phyloP scores from a whole-genome alignment of 2,888 invertebrate species.

The Mythimna pallens region DNA sequence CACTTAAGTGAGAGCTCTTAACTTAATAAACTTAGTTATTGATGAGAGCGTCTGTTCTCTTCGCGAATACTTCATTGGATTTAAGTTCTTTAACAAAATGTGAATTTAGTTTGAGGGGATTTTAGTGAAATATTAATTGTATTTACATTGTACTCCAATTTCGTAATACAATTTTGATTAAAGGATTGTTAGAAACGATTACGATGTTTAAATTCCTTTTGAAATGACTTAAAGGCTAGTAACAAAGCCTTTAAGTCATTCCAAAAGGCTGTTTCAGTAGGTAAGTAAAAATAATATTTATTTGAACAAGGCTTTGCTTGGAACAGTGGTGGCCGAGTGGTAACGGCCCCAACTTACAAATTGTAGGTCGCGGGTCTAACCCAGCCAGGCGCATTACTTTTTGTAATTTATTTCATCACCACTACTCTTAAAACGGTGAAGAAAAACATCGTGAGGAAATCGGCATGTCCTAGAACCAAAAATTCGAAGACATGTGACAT shows the following conservation, averaged over 20 bases:
- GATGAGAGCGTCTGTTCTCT: conserved; percentile 65
- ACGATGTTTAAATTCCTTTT: conserved; percentile 7
- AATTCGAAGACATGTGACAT: too few species aligned
- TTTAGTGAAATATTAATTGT: conserved; percentile 26
- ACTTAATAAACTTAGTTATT: conserved; percentile 79
- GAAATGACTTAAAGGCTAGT: neutral
- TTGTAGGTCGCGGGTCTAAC: too few species aligned
- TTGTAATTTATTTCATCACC: too few species aligned
- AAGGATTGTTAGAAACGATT: neutral
- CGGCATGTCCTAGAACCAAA: too few species aligned
- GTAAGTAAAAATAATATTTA: neutral
- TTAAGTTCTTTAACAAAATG: conserved; percentile 56
- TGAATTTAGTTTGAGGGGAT: conserved; percentile 4
- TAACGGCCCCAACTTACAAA: too few species aligned
- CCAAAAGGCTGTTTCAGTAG: too few species aligned
- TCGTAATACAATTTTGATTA: conserved; percentile 2
- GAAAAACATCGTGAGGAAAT: too few species aligned
- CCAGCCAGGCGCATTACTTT: too few species aligned
- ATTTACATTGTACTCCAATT: conserved; percentile 19
- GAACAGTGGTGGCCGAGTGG: too few species aligned
- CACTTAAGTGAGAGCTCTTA: conserved; percentile 74
- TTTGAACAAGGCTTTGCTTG: neutral
- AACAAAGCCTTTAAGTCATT: too few species aligned
- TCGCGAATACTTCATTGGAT: conserved; percentile 60
- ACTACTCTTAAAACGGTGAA: too few species aligned